These are phyloP conservation scores for Andrena bicolor DNA, from an alignment of 2,888 invertebrate genomes.

Conservation along the genomic window DNA sequence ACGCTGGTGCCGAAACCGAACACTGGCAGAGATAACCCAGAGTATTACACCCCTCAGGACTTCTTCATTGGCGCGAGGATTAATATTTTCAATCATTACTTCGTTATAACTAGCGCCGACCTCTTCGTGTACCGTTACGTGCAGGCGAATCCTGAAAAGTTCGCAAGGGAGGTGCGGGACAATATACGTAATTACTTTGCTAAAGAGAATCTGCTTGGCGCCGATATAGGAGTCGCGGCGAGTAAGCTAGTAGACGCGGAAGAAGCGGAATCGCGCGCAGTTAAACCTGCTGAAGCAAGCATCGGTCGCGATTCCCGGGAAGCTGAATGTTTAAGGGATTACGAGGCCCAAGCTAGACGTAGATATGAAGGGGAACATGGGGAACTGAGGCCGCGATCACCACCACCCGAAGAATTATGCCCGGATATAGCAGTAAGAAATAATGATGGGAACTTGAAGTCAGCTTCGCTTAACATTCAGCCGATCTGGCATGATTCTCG, in stretches of 20 bases:
- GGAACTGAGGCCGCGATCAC: conserved; percentile 49
- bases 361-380: conserved; percentile 59
- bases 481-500: background rate
- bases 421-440: conserved; percentile 37
- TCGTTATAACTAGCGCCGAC: conserved; percentile 92
- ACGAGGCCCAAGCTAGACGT: conserved; percentile 32
- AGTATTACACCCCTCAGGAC: conserved; percentile 92
- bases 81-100: conserved; percentile 91
- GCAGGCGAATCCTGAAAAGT: conserved; percentile 90
- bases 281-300: background rate
- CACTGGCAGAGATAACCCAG: conserved; percentile 89
- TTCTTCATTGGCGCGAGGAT: conserved; percentile 92
- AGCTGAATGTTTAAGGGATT: conserved; percentile 36
- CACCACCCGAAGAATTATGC: conserved; percentile 59
- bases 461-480: background rate
- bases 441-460: background rate
- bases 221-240: conserved; percentile 82
- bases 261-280: conserved; percentile 14
- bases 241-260: conserved; percentile 39
- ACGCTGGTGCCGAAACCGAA: conserved; percentile 90
- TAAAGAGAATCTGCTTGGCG: conserved; percentile 88
- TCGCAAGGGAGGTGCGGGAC: conserved; percentile 89
- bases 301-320: background rate
- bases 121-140: conserved; percentile 92
- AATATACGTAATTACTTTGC: conserved; percentile 90